phyloP scores from a whole-genome alignment of 2,113 vertebrate genomes.

The Eclectus roratus region DNA sequence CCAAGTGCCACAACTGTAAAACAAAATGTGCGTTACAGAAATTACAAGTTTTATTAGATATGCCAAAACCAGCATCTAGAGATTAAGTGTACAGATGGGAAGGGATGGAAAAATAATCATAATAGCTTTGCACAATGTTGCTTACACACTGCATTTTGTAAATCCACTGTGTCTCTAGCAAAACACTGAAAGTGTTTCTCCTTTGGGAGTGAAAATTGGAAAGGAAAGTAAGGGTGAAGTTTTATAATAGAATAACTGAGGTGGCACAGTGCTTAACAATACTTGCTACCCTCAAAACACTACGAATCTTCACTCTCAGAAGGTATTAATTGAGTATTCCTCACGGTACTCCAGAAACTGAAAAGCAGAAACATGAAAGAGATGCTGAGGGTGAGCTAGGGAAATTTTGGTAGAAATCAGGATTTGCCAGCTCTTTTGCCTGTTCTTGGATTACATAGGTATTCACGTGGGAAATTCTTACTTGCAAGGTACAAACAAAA shows the following conservation, averaged over 20 bases:
- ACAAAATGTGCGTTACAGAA: conserved; percentile 41
- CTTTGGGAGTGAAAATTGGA: not conserved
- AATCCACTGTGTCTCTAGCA: not conserved
- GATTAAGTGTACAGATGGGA: not conserved
- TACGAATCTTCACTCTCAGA: not conserved
- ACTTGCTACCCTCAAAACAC: not conserved
- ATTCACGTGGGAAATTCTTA: not conserved
- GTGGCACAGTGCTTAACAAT: not conserved
- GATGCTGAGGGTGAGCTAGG: not conserved
- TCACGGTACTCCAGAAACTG: not conserved
- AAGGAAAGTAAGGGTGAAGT: not conserved
- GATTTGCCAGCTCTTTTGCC: not conserved
- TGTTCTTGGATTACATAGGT: not conserved
- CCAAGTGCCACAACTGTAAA: conserved; percentile 33
- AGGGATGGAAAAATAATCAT: not conserved
- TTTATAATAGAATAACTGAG: not conserved
- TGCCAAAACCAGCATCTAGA: conserved; percentile 21
- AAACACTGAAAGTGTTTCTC: not conserved
- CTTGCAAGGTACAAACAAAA: not conserved
- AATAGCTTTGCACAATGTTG: not conserved
- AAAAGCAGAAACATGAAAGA: not conserved
- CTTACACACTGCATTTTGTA: not conserved
- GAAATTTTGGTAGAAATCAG: not conserved
- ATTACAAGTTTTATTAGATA: conserved; percentile 39
- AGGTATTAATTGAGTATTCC: not conserved